Evolutionary conservation across 1,140 invertebrate genomes (phyloP), one percentile per base, ranked within the genome.

Genomic region (Elysia chlorotica): DNA sequence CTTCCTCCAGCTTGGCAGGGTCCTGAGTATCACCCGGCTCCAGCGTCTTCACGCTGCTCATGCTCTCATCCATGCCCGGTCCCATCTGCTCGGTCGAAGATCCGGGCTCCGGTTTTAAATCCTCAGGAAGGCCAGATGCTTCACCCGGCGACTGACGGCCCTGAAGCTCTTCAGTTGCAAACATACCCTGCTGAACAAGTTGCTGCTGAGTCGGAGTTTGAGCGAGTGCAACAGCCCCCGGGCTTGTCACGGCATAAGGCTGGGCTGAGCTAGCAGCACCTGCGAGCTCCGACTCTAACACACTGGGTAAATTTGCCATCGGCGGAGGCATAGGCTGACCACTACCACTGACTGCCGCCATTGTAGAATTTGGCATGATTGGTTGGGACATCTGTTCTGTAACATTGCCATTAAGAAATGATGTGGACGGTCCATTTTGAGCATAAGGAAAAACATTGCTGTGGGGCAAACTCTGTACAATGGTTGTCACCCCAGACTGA

Each of bases 381-480:
- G 23, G 0, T 23, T 59, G 6, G 10, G 37, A 21, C 21, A 37
- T 19, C 31, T 62, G 69, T 14, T 37, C 57, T 36, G 69, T 48
- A 10, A 14, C 5, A 19, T 31, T 21, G 17, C 37, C 37, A 63
- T 48, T 63, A 33, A 25, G 69, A 30, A 25, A 71, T 6, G n/a
- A 17, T 48, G 36, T 17, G 2, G 33, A 25, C 4, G 69, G 56
- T 14, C 31, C 69, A 63, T 71, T 71, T n/a, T 71, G 69, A 71
- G 28, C 5, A 63, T 48, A 71, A 4, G 69, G 59, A 48, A 63
- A 71, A 4, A 71, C 1, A 33, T 37, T 53, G 19, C 57, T 48
- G n/a, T 56, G 56, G 14, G 69, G 69, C 59, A 71, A 19, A 38
- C 59, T 71, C 38, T 71, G 69, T 41, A 71, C 54, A 5, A 71